Base-by-base conservation (phyloP, 2,888 invertebrate genomes). In the Epinotia brunnichana region DNA sequence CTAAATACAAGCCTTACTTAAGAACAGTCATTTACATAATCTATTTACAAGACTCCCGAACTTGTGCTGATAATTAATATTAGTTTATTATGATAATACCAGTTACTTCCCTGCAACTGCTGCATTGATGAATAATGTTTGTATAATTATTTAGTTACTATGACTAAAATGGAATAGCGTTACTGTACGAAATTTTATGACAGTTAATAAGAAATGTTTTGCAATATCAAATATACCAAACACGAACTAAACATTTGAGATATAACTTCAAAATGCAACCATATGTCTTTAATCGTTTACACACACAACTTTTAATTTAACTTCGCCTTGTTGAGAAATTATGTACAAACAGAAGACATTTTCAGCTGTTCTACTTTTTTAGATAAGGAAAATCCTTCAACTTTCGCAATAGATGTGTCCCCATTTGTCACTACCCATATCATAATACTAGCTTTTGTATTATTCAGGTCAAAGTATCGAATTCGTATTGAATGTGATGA, bases 11-110 rank as follows among this genome's bases (percentile, higher is more conserved):
- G 51, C 41, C 11, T 29, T 59, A 51, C 59, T 69, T 59, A 64
- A 69, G 56, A 56, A 51, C 48, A 62, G 51, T 39, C 19, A 68
- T 73, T 73, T 62, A 62, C 68, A 68, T 68, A 72, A 72, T 67
- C 66, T 62, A 57, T 21, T 60, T 44, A 56, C 54, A 35, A 24
- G 56, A 62, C 62, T 73, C 41, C 29, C n/a, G 39, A 68, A 57
- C 39, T 62, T 61, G 54, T 44, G 54, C 35, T 67, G 3, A 57
- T 35, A 60, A 59, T 29, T 39, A 62, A 48, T 7, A 48, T 48
- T 5, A 4, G 35, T 53, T 39, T 15, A 54, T 41, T 54, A 7
- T 29, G n/a, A n/a, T n/a, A 29, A 7, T 29, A n/a, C n/a, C 13
- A 29, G 15, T 56, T n/a, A n/a, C n/a, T n/a, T n/a, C n/a, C n/a